Conservation (phyloP, 2,888 invertebrate genomes). For the Schizotus pectinicornis region DNA sequence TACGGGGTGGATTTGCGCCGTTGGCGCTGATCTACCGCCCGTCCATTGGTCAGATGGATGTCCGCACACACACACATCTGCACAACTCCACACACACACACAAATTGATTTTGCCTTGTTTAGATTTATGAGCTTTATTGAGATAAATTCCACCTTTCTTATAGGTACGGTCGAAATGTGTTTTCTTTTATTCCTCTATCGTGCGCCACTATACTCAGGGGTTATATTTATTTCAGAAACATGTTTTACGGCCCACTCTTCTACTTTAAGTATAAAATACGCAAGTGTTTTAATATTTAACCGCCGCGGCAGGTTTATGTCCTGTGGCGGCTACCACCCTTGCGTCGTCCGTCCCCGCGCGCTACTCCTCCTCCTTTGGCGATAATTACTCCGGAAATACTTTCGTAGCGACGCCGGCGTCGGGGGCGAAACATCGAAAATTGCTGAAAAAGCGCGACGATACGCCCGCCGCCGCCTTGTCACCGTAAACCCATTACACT, state of each 20-base stretch:
- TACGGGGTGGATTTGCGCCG: constrained; percentile 47
- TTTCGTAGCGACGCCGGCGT: too few relatives aligned
- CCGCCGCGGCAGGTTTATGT: constrained; percentile 9
- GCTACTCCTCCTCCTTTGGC: neutral
- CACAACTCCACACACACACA: constrained; percentile 29
- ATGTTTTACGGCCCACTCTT: constrained; percentile 31
- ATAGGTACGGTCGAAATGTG: constrained; percentile 21
- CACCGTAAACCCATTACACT: neutral
- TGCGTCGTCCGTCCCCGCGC: neutral
- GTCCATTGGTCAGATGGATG: constrained; percentile 46
- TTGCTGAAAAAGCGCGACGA: too few relatives aligned
- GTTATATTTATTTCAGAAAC: constrained; percentile 47
- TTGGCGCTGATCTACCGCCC: constrained; percentile 39
- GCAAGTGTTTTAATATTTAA: constrained; percentile 35
- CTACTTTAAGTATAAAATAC: constrained; percentile 35
- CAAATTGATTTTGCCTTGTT: constrained; percentile 54
- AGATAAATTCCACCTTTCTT: constrained; percentile 48
- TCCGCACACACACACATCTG: constrained; percentile 33
- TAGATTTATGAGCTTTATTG: constrained; percentile 55
- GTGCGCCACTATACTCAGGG: constrained; percentile 40
- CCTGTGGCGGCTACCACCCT: constrained; percentile 14
- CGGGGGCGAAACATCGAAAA: too few relatives aligned
- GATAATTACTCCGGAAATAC: too few relatives aligned
- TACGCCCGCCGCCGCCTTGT: too few relatives aligned
- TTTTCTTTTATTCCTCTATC: constrained; percentile 36